Evolutionary conservation across 2,113 vertebrate species (phyloP).

Genomic region (Brienomyrus longianalis): DNA sequence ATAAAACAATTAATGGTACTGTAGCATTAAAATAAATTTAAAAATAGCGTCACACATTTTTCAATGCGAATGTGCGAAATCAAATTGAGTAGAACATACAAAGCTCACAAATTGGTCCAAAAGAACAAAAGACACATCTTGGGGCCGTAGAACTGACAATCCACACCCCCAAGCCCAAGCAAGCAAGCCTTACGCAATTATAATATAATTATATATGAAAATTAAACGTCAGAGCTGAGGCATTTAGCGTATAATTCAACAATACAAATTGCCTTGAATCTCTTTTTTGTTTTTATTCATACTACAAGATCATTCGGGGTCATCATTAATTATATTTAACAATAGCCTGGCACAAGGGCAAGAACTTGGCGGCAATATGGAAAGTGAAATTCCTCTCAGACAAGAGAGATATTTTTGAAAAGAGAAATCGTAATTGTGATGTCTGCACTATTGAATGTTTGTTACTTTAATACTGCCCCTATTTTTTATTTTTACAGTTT

Average conservation of each 20-base stretch:
- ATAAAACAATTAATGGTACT: neutral
- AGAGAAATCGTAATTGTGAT: neutral
- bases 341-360: neutral
- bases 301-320: neutral
- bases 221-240: neutral
- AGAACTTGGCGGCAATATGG: neutral
- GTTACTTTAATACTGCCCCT: neutral
- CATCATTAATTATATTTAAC: slow-evolving; percentile 12
- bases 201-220: slow-evolving; percentile 5
- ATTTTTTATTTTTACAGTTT: slow-evolving; percentile 1
- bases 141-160: neutral
- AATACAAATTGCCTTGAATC: neutral
- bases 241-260: neutral
- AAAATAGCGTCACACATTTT: neutral
- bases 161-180: neutral
- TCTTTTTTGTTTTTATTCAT: neutral
- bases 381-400: neutral
- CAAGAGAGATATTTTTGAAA: slow-evolving; percentile 4
- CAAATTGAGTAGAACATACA: neutral
- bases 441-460: neutral
- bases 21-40: neutral
- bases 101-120: neutral
- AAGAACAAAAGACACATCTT: neutral
- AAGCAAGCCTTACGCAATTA: neutral
- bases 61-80: neutral